Base-by-base conservation (phyloP, 2,797 vertebrate genomes). In the Florisuga fusca region DNA sequence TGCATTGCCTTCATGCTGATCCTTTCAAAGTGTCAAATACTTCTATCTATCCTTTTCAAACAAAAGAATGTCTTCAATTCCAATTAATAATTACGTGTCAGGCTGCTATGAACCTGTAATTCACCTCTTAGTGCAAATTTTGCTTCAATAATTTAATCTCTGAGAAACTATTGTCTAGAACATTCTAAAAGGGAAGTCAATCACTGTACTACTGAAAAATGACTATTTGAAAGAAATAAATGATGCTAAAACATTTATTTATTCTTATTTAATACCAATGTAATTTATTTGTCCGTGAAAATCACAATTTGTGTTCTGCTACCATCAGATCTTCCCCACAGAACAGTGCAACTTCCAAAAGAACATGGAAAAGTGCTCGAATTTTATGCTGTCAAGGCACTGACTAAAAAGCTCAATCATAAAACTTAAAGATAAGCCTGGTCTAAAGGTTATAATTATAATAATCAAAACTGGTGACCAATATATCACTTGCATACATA, bases 131-230 rank as follows among this genome's bases (percentile, higher is more conserved):
- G 81, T 58, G 61, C 54, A 80, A 71, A 26, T 93, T 96, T 91
- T 95, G 67, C 17, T 95, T 96, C 63, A 86, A 71, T 91, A 94
- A 83, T 68, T 61, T 80, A 86, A 46, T 84, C 43, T 73, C 53
- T 72, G 61, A 53, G 94, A 79, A 95, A 63, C 73, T 93, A 64
- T 80, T 94, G 22, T 54, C 31, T 85, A 63, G 64, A 96, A 92
- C 53, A 81, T 73, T 94, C 61, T 82, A 92, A 96, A 95, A 93
- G 12, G 77, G 97, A 87, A 63, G 63, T 71, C 89, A 95, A 57
- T 94, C 74, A 94, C 15, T 85, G 36, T 41, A 36, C 31, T 94
- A 94, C 84, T 75, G 57, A 94, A 90, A 96, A 82, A 58, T 72
- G 34, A 63, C 33, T 93, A 85, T 83, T 81, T 95, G 87, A 96